Evolutionary conservation across 1,140 invertebrate genomes (phyloP), one percentile per base, ranked within the genome.

Genomic region (Trichogramma pretiosum): DNA sequence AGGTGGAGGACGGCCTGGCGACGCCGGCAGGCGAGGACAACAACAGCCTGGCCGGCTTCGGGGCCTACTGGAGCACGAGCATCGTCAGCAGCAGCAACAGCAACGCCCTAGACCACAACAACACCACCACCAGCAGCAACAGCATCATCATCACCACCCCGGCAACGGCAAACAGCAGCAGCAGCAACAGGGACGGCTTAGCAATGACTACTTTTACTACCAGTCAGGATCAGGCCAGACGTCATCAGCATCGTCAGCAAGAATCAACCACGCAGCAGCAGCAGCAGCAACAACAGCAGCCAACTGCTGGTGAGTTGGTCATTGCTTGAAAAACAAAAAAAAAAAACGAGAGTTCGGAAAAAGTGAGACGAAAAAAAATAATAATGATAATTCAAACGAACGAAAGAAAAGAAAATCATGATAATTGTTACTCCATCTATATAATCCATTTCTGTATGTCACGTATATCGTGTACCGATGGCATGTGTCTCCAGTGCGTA

Each of bases 231-330:
- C 56, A 58, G 30, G 42, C 38, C 21, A 30, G 48, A 23, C 51
- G 55, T 34, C 59, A 56, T 8, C 54, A 57, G 5, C 50, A 48
- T 26, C 39, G 16, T 11, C 48, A 47, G 3, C 56, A 52, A 17
- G 54, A 48, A 5, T 34, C 33, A 41, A 14, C 50, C 57, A 17
- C 51, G 9, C 58, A 57, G 1, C 58, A 59, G 30, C 61, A 63
- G n/a, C 61, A 58, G 22, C 61, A 59, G 13, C 59, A 63, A 35
- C 64, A 78, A 61, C 77, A 74, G 67, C 75, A 61, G 56, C 61
- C 67, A 56, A 65, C 74, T 56, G 75, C 79, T 65, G 80, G 80
- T 81, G 78, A 83, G 81, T 72, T 71, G 65, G 59, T 72, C 63
- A 64, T 70, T 67, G 70, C 67, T 60, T 72, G 71, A 59, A 48